Evolutionary conservation across 1,140 invertebrate species (phyloP).

Genomic region (Coenobita brevimanus): DNA sequence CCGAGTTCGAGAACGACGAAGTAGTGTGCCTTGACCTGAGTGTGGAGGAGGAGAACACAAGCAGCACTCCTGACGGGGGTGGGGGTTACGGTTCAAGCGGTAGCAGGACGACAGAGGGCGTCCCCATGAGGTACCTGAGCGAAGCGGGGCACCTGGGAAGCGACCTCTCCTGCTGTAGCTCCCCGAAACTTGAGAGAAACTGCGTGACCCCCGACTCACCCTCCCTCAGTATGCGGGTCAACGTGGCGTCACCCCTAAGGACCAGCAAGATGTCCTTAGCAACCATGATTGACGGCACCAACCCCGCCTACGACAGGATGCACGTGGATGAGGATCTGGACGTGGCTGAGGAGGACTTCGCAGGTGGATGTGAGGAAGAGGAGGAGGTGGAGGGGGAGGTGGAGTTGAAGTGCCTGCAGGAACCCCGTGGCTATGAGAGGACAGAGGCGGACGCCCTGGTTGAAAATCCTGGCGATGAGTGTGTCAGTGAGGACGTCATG

Average conservation of each 20-base stretch:
- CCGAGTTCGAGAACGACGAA: slow-evolving; percentile 47
- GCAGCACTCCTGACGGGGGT: background rate
- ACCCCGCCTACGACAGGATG: slow-evolving; percentile 43
- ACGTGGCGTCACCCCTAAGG: slow-evolving; percentile 44
- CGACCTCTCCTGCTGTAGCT: slow-evolving; percentile 36
- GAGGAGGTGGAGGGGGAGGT: background rate
- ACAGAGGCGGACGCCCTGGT: background rate
- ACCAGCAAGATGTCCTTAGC: slow-evolving; percentile 59
- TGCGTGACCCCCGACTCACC: slow-evolving; percentile 54
- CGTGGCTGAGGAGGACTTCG: background rate
- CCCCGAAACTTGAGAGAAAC: slow-evolving; percentile 42
- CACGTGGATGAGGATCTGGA: slow-evolving; percentile 35
- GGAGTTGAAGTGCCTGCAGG: too few relatives aligned
- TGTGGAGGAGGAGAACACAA: slow-evolving; percentile 22
- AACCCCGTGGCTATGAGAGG: too few relatives aligned
- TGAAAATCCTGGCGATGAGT: too few relatives aligned
- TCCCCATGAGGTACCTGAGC: slow-evolving; percentile 6
- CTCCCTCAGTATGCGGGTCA: slow-evolving; percentile 51
- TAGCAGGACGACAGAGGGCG: background rate
- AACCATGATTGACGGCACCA: slow-evolving; percentile 48
- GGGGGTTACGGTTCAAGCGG: background rate
- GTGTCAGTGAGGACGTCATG: too few relatives aligned
- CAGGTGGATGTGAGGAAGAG: too few relatives aligned
- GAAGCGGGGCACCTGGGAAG: slow-evolving; percentile 37
- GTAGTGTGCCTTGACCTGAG: slow-evolving; percentile 25